A percentile compares a stretch with the other conserved stretches of the same genome.
phyloP scores from a whole-genome alignment of 2,113 vertebrate genomes.

The Mobula hypostoma region DNA sequence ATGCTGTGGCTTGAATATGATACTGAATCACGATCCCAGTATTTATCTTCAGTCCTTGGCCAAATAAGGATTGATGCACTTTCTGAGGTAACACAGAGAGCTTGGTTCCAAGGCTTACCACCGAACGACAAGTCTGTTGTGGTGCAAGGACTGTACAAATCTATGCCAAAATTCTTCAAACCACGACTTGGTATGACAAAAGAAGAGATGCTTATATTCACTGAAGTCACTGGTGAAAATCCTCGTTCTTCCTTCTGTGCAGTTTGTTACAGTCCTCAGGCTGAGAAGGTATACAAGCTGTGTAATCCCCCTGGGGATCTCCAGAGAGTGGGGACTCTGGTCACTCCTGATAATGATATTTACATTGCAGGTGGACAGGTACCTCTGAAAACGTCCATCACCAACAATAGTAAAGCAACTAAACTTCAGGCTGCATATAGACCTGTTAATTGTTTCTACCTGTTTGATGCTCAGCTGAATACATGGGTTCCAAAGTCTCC shows the following conservation, averaged over 20 bases:
- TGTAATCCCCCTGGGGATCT: constrained; percentile 82
- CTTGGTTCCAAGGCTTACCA: constrained; percentile 95
- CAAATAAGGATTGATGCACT: constrained; percentile 96
- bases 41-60: constrained; percentile 92
- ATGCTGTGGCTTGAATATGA: constrained; percentile 98
- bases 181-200: constrained; percentile 97
- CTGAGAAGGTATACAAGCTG: constrained; percentile 96
- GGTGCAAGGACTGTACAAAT: constrained; percentile 98
- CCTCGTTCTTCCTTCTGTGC: constrained; percentile 59
- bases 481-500: constrained; percentile 89
- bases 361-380: constrained; percentile 93
- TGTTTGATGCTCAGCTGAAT: constrained; percentile 96
- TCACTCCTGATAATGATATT: constrained; percentile 92
- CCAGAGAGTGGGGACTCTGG: constrained; percentile 87
- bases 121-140: constrained; percentile 97
- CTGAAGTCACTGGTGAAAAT: constrained; percentile 80
- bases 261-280: constrained; percentile 93
- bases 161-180: constrained; percentile 99
- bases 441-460: constrained; percentile 90
- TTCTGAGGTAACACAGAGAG: constrained; percentile 93
- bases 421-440: constrained; percentile 81
- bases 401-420: constrained; percentile 74
- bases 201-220: constrained; percentile 98
- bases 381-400: constrained; percentile 77
- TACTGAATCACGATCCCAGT: constrained; percentile 87